phyloP scores from a whole-genome alignment of 2,888 invertebrate genomes.

The Melangyna quadrimaculata region DNA sequence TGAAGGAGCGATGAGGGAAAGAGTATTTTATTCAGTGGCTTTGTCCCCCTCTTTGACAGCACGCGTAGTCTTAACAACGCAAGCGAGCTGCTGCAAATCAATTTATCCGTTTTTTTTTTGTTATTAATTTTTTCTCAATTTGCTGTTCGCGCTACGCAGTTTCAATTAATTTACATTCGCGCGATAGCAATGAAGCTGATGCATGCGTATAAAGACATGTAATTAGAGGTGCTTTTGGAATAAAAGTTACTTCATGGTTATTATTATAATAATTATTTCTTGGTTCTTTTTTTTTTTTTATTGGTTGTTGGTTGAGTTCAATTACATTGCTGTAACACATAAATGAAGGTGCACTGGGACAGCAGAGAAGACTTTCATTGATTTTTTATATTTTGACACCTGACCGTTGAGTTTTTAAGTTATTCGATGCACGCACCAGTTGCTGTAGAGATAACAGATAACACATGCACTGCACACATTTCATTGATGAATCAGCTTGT shows the following conservation, averaged over 20 bases:
- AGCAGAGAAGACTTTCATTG: conserved; percentile 4
- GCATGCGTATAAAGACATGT: conserved; percentile 22
- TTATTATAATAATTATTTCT: conserved; percentile 3
- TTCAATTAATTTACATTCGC: conserved; percentile 65
- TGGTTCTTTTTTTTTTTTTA: background rate
- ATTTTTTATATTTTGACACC: conserved; percentile 61
- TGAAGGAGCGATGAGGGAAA: background rate
- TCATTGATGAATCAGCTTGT: conserved; percentile 2
- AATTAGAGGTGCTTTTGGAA: conserved; percentile 47
- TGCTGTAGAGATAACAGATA: background rate
- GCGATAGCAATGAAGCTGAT: conserved; percentile 8
- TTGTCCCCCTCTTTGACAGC: conserved; percentile 2
- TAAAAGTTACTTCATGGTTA: conserved; percentile 21
- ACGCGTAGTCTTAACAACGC: background rate
- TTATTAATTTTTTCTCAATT: background rate
- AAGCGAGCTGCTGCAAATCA: conserved; percentile 53
- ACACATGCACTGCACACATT: background rate
- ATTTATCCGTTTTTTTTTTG: conserved; percentile 36
- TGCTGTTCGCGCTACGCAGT: conserved; percentile 36
- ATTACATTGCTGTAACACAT: conserved; percentile 23
- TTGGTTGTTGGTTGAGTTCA: conserved; percentile 24
- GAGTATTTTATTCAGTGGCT: background rate
- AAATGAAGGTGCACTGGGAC: background rate
- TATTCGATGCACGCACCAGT: conserved; percentile 29
- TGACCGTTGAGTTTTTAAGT: conserved; percentile 52